Conservation (phyloP, 2,888 invertebrate genomes). For the Hartigia nigra region DNA sequence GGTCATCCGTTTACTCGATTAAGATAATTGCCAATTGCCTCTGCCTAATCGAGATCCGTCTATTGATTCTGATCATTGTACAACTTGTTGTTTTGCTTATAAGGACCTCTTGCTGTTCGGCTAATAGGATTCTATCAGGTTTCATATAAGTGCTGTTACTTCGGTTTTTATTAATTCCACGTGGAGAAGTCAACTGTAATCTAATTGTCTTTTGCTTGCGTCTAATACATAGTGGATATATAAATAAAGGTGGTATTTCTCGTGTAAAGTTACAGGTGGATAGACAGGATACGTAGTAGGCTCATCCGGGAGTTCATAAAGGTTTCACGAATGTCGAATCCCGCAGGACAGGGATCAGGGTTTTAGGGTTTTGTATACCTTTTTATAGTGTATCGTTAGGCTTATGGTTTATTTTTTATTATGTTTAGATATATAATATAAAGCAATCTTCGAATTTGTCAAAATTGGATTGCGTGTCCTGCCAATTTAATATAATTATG, state of each 20-base stretch:
- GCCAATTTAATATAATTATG: constrained; percentile 16
- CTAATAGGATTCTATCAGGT: background rate
- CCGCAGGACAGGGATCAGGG: background rate
- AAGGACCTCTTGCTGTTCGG: background rate
- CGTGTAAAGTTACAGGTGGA: background rate
- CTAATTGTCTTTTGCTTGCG: background rate
- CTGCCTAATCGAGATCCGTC: background rate
- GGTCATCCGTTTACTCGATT: background rate
- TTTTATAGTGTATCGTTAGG: background rate
- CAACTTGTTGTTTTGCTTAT: background rate
- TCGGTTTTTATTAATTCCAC: background rate
- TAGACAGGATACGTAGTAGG: background rate
- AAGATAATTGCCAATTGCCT: background rate
- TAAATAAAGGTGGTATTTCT: background rate
- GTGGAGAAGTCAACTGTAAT: background rate
- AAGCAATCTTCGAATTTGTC: background rate
- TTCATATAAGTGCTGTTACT: background rate
- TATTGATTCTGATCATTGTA: background rate
- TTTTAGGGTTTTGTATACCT: background rate
- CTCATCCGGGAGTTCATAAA: background rate
- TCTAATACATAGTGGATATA: background rate
- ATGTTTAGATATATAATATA: background rate
- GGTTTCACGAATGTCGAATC: background rate
- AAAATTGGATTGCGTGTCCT: background rate
- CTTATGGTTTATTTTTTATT: background rate